Conservation (phyloP, 2,797 vertebrate genomes). For the Mus spretus region DNA sequence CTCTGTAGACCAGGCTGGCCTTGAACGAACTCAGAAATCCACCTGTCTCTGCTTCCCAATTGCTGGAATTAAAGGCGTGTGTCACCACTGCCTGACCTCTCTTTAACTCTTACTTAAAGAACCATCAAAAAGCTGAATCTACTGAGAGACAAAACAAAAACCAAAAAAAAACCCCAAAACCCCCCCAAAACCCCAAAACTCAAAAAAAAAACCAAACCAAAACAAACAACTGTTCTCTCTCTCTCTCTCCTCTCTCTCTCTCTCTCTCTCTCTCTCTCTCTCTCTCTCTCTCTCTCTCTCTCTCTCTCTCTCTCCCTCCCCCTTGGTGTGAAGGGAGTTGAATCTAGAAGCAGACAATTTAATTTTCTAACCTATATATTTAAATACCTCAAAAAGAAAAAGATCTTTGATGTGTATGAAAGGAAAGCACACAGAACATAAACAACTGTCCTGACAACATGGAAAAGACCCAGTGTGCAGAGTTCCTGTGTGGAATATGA, state of each 20-base stretch:
- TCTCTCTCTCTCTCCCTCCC: background rate
- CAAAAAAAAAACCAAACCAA: no score
- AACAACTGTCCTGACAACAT: constrained; percentile 44
- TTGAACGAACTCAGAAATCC: no score
- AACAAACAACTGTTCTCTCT: background rate
- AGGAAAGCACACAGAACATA: constrained; percentile 27
- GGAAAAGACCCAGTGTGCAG: background rate
- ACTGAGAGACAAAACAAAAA: background rate
- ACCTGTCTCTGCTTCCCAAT: no score
- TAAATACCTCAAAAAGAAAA: constrained; percentile 31
- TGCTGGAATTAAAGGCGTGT: no score
- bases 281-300: background rate
- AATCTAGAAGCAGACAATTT: background rate
- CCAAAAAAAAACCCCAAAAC: no score
- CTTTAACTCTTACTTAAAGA: background rate
- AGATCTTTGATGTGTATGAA: constrained; percentile 46
- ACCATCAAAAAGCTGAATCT: background rate
- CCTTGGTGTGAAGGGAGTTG: no score
- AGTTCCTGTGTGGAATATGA: constrained; percentile 65
- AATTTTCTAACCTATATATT: constrained; percentile 62
- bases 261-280: background rate
- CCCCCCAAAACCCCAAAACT: no score
- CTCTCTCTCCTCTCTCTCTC: background rate
- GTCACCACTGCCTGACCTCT: no score
- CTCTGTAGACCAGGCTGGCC: no score